These are phyloP conservation scores for Stenodera caucasica DNA, from an alignment of 2,888 invertebrate genomes.

Conservation along the genomic window DNA sequence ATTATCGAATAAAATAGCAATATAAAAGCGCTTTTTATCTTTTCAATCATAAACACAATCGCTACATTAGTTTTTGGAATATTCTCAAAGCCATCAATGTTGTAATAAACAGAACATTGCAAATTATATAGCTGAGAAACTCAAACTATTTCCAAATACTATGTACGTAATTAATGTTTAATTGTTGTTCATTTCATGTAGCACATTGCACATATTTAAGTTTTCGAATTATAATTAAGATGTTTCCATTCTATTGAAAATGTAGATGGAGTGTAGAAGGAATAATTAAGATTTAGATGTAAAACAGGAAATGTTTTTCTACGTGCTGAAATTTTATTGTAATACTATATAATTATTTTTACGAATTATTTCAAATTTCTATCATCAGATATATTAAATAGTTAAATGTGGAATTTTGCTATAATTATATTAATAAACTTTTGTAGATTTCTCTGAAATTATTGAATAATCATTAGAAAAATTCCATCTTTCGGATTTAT, in stretches of 20 bases:
- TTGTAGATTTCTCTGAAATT: background rate
- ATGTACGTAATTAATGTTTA: conserved; percentile 36
- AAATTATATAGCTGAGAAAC: conserved; percentile 38
- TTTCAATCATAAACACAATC: conserved; percentile 21
- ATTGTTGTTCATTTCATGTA: conserved; percentile 26
- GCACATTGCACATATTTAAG: conserved; percentile 15
- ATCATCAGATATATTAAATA: background rate
- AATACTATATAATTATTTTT: background rate
- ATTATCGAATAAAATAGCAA: background rate
- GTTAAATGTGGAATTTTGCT: background rate
- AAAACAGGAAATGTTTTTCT: background rate
- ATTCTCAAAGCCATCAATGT: conserved; percentile 25
- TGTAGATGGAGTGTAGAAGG: background rate
- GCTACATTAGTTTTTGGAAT: conserved; percentile 24
- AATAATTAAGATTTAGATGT: background rate
- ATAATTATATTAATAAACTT: background rate
- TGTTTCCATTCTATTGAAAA: background rate
- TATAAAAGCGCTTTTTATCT: background rate
- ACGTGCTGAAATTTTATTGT: background rate
- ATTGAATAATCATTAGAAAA: background rate
- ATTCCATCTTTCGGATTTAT: background rate
- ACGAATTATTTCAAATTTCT: background rate
- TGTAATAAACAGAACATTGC: conserved; percentile 24
- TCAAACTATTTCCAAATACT: conserved; percentile 34
- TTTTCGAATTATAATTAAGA: background rate